Base-by-base conservation (phyloP, 1,140 invertebrate genomes). In the Panonychus citri region DNA sequence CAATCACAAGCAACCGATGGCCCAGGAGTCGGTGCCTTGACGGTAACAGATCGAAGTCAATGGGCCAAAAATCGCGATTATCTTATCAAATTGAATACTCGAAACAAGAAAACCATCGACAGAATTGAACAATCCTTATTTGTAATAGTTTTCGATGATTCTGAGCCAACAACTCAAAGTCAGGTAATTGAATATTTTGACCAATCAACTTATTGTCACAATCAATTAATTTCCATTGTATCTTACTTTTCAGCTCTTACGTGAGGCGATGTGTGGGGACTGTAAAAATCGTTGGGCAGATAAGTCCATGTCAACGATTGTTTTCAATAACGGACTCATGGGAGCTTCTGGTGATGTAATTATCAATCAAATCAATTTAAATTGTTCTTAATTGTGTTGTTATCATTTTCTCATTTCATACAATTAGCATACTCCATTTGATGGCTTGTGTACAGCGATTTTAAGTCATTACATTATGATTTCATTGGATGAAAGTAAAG, bases 241-340 rank as follows among this genome's bases (percentile, higher is more conserved):
- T 12, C 12, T 34, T 34, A 12, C 5, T 34, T 43, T 21, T 2
- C 43, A 46, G 43, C 10, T 46, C 15, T 24, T 61, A 39, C 40
- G 54, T 30, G 51, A 63, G 53, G 59, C 57, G 17, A 42, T 69
- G 17, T 58, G 64, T 55, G 75, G 75, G 0, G 70, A 75, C 64
- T 66, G 68, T 12, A 66, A 64, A 13, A 74, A 75, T 56, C 67
- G 73, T 17, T 78, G 75, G 74, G 71, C 70, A 37, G 77, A 78
- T 64, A 75, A 74, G 61, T 70, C 71, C 42, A 62, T 71, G 24
- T 66, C 64, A 21, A 59, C 72, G 13, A 64, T 76, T 1, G 64
- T 66, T 34, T 76, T 70, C 57, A 69, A 69, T 43, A 77, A 76
- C 66, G 75, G 76, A 7, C 61, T 66, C 26, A 39, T 64, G 51